Base-by-base conservation (phyloP, 2,113 vertebrate genomes). In the Chionomys nivalis region DNA sequence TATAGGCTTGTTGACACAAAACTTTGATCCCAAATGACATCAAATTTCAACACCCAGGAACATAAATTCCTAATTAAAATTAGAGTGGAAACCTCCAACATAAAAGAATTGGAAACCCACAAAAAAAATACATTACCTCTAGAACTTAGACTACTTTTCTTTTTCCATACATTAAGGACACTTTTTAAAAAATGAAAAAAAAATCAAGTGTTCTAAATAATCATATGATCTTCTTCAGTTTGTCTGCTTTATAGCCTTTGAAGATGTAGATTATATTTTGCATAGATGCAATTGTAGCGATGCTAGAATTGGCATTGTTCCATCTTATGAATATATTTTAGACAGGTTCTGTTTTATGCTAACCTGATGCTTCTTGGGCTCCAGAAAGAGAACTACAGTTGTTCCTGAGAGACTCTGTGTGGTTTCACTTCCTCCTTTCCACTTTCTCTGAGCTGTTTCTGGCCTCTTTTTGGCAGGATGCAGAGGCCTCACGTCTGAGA, bases 61-160 rank as follows among this genome's bases (percentile, higher is more conserved):
- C 58, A 17, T 66, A 94, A 85, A 36, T 66, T 92, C 21, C 72
- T 90, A 91, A 70, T 91, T 95, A 89, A 91, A 81, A 86, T 58
- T 66, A 49, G n/a, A 31, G 11, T 33, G 65, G 89, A 77, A 81
- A 76, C 36, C 2, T 3, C 12, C 24, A 49, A 52, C 17, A 63
- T 39, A 23, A 73, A 92, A 82, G n/a, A 85, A 93, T 58, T 28
- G 77, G n/a, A 96, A 28, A 33, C 11, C 16, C 36, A 28, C 12
- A 28, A 42, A 95, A 49, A 58, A 68, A 82, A 75, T 55, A 42
- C 2, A 85, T 89, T 86, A 77, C 47, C 17, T 86, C 21, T 77
- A 17, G 10, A 78, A 82, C 52, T 39, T 87, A 91, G 24, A 90
- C 24, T 58, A 47, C 44, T 90, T 89, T 87, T 26, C 31, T 61